phyloP scores from a whole-genome alignment of 2,113 vertebrate species.

The Phylloscopus whistleri region DNA sequence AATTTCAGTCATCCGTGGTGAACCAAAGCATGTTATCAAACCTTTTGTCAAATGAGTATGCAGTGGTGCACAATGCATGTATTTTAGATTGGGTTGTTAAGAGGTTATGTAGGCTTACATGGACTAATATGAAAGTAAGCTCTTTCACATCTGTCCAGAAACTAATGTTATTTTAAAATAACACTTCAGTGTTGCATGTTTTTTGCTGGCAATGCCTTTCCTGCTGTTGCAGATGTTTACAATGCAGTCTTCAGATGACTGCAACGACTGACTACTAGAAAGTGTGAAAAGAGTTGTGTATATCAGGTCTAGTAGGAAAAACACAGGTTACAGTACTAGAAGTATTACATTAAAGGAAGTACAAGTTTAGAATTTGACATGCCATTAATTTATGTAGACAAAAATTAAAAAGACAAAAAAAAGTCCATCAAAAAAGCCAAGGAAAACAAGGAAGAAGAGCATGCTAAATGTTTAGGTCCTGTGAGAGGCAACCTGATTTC shows the following conservation, averaged over 20 bases:
- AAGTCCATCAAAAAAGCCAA: not conserved
- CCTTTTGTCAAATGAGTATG: not conserved
- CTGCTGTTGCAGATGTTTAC: not conserved
- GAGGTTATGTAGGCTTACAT: constrained; percentile 39
- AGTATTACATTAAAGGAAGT: not conserved
- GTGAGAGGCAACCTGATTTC: not conserved
- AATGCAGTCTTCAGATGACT: not conserved
- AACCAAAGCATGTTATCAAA: not conserved
- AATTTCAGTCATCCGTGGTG: not conserved
- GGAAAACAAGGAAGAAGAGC: not conserved
- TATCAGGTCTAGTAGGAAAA: not conserved
- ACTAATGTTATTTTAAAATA: constrained; percentile 14
- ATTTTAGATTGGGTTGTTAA: constrained; percentile 22
- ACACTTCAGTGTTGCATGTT: not conserved
- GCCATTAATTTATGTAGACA: not conserved
- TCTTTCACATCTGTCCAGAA: constrained; percentile 45
- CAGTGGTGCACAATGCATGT: not conserved
- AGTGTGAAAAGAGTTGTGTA: not conserved
- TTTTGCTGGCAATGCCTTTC: not conserved
- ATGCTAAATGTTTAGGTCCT: not conserved
- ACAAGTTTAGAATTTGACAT: not conserved
- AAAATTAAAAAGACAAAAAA: not conserved
- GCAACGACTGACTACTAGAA: not conserved
- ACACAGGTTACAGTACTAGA: not conserved
- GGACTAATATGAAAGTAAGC: constrained; percentile 35